These are phyloP conservation scores for Gymnothorax reevesii DNA, from an alignment of 2,797 vertebrate genomes.

Conservation along the genomic window DNA sequence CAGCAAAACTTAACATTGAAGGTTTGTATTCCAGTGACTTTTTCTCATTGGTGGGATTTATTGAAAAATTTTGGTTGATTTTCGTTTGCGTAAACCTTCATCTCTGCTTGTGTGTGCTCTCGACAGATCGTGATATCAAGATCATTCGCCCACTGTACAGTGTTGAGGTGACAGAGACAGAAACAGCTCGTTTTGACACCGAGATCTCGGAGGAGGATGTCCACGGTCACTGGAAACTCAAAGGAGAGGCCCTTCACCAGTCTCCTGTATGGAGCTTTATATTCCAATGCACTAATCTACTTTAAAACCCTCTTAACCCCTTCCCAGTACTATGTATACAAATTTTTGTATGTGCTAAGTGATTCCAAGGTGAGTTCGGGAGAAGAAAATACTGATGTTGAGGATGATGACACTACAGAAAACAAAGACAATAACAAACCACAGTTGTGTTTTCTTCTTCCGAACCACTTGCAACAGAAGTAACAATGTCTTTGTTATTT, in stretches of 20 bases:
- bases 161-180: conserved; percentile 91
- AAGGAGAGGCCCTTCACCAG: conserved; percentile 84
- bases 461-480: too few species aligned
- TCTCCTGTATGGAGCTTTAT: conserved; percentile 78
- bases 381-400: too few species aligned
- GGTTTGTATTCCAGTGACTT: conserved; percentile 61
- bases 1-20: conserved; percentile 83
- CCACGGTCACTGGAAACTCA: conserved; percentile 91
- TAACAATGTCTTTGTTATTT: too few species aligned
- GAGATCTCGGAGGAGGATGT: conserved; percentile 93
- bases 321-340: neutral
- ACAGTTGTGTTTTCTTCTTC: too few species aligned
- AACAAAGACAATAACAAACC: too few species aligned
- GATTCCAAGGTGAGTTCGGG: too few species aligned
- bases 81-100: neutral
- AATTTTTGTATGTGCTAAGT: neutral
- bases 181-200: conserved; percentile 90
- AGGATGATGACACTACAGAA: too few species aligned
- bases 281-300: conserved; percentile 14
- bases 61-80: conserved; percentile 29
- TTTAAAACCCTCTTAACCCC: neutral
- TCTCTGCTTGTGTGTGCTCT: conserved; percentile 33
- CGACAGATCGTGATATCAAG: conserved; percentile 91
- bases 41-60: conserved; percentile 37
- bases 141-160: conserved; percentile 87